Percentiles rank a stretch among this genome's conserved stretches.
phyloP scores from a whole-genome alignment of 2,113 vertebrate species.

The Gymnorhina tibicen region DNA sequence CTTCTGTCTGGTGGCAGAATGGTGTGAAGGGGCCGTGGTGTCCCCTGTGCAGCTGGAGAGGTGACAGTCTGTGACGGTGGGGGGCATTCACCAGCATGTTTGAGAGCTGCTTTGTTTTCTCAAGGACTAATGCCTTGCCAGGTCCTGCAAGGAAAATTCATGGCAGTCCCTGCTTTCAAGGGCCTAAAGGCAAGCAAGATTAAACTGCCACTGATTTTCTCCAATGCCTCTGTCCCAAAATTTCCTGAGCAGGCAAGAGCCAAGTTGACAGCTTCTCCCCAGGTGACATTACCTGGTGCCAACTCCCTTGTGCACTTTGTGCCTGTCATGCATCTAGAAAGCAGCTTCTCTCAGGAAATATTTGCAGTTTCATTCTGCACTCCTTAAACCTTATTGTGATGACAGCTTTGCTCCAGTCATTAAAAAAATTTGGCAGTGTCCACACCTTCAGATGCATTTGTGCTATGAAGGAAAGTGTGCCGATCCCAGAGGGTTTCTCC shows the following conservation, averaged over 20 bases:
- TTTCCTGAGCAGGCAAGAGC: not conserved
- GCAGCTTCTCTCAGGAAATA: not conserved
- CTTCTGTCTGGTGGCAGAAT: not conserved
- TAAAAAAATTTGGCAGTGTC: not conserved
- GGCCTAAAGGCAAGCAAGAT: not conserved
- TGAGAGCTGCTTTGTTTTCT: not conserved
- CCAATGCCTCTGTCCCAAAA: not conserved
- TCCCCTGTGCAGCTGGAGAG: not conserved
- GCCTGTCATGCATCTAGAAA: not conserved
- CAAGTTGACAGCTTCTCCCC: not conserved
- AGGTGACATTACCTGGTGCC: not conserved
- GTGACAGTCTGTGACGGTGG: accelerated
- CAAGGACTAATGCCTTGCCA: not conserved
- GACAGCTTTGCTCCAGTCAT: not conserved
- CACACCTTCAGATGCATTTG: accelerated
- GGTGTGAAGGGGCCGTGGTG: accelerated
- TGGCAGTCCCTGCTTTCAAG: not conserved
- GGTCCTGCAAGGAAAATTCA: not conserved
- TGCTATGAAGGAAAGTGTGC: not conserved
- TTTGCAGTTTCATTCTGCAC: not conserved
- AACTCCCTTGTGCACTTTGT: not conserved
- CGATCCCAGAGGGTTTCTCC: not conserved
- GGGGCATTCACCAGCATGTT: accelerated
- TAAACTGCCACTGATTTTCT: not conserved
- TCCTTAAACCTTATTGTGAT: not conserved